Base-by-base conservation (phyloP, 2,888 invertebrate species). In the Rhagophthalmus giganteus region DNA sequence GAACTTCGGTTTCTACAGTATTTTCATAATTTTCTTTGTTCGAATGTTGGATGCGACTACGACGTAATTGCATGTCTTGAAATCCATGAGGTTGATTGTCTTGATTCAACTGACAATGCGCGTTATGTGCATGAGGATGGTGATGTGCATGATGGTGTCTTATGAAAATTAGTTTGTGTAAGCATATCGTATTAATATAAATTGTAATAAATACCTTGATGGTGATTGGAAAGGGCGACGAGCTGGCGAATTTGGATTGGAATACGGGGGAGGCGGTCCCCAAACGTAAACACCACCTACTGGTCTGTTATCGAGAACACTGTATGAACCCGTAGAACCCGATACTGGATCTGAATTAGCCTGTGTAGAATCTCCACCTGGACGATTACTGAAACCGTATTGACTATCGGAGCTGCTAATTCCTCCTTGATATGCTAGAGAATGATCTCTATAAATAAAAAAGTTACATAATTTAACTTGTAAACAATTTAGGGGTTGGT, bases 201-300 rank as follows among this genome's bases (percentile, higher is more conserved):
- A 3, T 20, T 20, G 7, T 20, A 5, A 20, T 5, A 7, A 5
- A 20, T 66, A 73, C 66, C 74, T 62, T 31, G 68, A 72, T 31
- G 72, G 76, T 31, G 71, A 76, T 61, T 71, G 72, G 53, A 70
- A 55, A 31, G 16, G 77, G 26, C 83, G 74, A 52, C 84, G 72
- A 0, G 84, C 84, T 0, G 84, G 84, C 57, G 83, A 83, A 61
- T 89, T 89, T 25, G 88, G 88, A 38, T 89, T 88, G 49, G 89
- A 89, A 67, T 93, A 93, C 0, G 92, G 92, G 0, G 93, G 92
- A 0, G 92, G 92, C 0, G 92, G 93, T 0, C 91, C 93, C 92
- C 92, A 92, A 10, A 90, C 69, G 75, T 83, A 73, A 69, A 80
- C 50, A 68, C 81, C 66, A 63, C 84, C 75, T 64, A 82, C 75